Percentiles rank a stretch among this genome's conserved stretches.
Evolutionary conservation across 1,140 invertebrate species (phyloP).

Genomic region (Dinoponera quadriceps): DNA sequence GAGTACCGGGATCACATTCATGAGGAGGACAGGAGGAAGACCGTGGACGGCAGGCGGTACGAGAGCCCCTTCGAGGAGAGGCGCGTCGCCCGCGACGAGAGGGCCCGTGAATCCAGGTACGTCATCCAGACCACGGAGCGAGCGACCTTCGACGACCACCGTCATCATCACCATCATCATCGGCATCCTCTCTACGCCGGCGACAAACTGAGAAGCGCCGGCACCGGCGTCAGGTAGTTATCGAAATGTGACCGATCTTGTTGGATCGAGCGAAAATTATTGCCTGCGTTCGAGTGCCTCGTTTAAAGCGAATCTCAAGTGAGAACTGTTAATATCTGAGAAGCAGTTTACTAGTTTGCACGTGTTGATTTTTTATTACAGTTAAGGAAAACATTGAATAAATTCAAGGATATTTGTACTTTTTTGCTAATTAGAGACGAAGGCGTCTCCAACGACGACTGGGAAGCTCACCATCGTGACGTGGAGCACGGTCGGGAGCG

Average conservation of each 20-base stretch:
- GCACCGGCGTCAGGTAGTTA: conserved; percentile 62
- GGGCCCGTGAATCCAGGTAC: conserved; percentile 77
- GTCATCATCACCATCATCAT: conserved; percentile 78
- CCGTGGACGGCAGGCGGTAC: conserved; percentile 78
- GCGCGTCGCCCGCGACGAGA: conserved; percentile 78
- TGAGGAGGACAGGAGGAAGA: conserved; percentile 81
- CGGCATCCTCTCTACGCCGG: conserved; percentile 80
- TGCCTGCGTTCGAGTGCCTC: too few relatives aligned
- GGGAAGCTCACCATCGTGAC: conserved; percentile 82
- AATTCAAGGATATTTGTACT: background rate
- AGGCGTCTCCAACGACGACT: conserved; percentile 77
- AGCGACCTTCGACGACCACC: conserved; percentile 80
- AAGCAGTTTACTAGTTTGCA: too few relatives aligned
- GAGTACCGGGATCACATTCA: conserved; percentile 80
- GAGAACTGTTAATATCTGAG: too few relatives aligned
- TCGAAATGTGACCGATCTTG: background rate
- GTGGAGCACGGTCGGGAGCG: conserved; percentile 80
- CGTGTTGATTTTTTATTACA: too few relatives aligned
- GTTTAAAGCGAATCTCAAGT: too few relatives aligned
- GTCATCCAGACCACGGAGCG: conserved; percentile 75
- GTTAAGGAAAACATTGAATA: background rate
- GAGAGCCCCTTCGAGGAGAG: conserved; percentile 82
- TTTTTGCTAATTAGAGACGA: conserved; percentile 76
- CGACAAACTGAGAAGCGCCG: conserved; percentile 76
- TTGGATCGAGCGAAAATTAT: too few relatives aligned